Conservation (phyloP, 2,113 vertebrate species). For the Ptilorrhoa leucosticta region DNA sequence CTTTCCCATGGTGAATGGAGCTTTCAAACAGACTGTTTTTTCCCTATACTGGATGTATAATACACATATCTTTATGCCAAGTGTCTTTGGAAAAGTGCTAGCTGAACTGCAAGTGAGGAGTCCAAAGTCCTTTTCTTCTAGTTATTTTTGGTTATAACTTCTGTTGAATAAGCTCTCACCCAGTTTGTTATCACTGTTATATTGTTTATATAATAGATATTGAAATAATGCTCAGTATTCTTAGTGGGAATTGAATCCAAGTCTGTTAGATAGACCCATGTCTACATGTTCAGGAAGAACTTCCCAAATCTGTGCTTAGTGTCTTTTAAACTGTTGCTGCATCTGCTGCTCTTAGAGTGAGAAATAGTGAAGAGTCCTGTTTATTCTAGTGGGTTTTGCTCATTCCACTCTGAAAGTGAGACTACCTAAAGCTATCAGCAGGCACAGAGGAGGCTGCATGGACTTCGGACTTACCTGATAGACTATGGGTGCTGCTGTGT, state of each 20-base stretch:
- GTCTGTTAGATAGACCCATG: background rate
- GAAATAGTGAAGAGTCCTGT: background rate
- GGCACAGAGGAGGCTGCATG: background rate
- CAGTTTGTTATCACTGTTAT: background rate
- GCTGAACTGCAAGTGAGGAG: background rate
- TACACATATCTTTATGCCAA: background rate
- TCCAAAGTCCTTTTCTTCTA: background rate
- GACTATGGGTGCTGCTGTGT: background rate
- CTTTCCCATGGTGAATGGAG: slow-evolving; percentile 3
- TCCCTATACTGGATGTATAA: background rate
- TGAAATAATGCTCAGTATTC: background rate
- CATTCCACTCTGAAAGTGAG: background rate
- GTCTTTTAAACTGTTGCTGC: background rate
- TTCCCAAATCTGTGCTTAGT: background rate
- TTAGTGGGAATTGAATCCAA: background rate
- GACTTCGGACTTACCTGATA: background rate
- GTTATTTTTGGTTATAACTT: background rate
- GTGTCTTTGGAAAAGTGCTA: background rate
- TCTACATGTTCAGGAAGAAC: background rate
- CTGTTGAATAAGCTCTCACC: background rate
- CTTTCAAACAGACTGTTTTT: background rate
- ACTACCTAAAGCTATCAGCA: background rate
- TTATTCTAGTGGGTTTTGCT: background rate
- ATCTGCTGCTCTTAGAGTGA: background rate
- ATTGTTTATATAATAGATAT: background rate